phyloP scores from a whole-genome alignment of 2,113 vertebrate genomes.

The Planiliza haematocheilus region DNA sequence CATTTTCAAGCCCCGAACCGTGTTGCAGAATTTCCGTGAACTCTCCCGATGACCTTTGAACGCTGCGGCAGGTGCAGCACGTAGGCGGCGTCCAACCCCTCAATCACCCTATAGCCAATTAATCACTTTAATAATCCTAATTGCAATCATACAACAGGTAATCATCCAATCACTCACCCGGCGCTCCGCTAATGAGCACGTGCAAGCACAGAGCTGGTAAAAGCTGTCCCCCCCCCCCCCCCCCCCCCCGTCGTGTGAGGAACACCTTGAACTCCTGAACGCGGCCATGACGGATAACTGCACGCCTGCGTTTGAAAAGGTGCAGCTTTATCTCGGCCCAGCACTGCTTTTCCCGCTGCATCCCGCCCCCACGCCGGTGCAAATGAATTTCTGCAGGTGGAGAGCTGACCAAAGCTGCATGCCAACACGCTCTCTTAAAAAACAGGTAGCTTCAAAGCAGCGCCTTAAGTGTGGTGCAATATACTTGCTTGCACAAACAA shows the following conservation, averaged over 20 bases:
- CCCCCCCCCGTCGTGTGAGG: constrained; percentile 36
- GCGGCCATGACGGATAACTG: constrained; percentile 47
- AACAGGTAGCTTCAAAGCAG: constrained; percentile 64
- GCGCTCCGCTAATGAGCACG: constrained; percentile 66
- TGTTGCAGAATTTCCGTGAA: too few relatives aligned
- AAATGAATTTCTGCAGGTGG: constrained; percentile 68
- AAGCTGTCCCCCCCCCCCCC: constrained; percentile 30
- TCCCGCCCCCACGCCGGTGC: constrained; percentile 2
- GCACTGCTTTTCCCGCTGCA: constrained; percentile 40
- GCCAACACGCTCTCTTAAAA: constrained; percentile 53
- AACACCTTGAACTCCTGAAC: constrained; percentile 62
- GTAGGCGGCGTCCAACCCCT: constrained; percentile 28
- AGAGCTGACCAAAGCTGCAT: constrained; percentile 54
- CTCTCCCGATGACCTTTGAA: constrained; percentile 40
- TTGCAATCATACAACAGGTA: constrained; percentile 72
- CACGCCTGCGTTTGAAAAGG: constrained; percentile 46
- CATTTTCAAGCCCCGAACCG: too few relatives aligned
- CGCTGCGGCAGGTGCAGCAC: constrained; percentile 36
- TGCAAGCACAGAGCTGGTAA: constrained; percentile 20
- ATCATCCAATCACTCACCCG: constrained; percentile 65
- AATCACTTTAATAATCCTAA: constrained; percentile 67
- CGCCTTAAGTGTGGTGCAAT: constrained; percentile 41
- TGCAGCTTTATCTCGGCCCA: constrained; percentile 60
- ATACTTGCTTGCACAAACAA: constrained; percentile 20
- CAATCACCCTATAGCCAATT: constrained; percentile 46